Evolutionary conservation across 2,113 vertebrate genomes (phyloP), one percentile per base, ranked within the genome.

Genomic region (Poeciliopsis turrubarensis): DNA sequence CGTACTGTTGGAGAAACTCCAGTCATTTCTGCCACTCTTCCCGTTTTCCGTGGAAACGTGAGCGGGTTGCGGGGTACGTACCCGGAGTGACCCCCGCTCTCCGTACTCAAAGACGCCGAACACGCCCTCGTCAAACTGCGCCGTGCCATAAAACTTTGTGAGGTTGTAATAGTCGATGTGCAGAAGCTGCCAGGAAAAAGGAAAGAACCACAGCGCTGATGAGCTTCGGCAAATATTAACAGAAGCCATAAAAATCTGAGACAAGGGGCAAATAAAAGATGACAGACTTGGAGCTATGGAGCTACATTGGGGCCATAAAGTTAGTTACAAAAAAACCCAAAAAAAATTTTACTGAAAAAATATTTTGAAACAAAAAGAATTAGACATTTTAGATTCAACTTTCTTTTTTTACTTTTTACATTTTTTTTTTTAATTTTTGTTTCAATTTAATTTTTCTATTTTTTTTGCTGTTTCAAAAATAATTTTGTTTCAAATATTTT

Each of bases 131-230:
- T 97, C 96, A 47, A 97, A 92, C 92, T 96, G 97, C 89, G 97
- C 96, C 0, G 98, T 99, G 85, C 98, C 98, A 0, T 99, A 99
- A 93, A 99, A 99, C 93, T 99, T 99, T 29, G 96, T 98, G 82
- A 99, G 92, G 91, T 96, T 99, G 93, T 96, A 96, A 80, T 98
- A 99, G 93, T 99, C 98, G 13, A 98, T 95, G 80, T 95, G 96
- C 39, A 97, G 90, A 66, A 99, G 92, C 98, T 99, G 89, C 44
- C 63, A 70, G 77, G 65, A 54, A 73, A 61, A 68, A 26, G 27
- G 1, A 1, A 6, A 70, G 8, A 37, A 3, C 15, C 8, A 1
- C 8, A n/a, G 29, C 39, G 34, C 10, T 37, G 19, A 60, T 13
- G 0, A 30, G 31, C 15, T 60, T 64, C 17, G 60, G 62, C 26